Evolutionary conservation across 1,140 invertebrate species (phyloP).

Genomic region (Ceratina japonica): DNA sequence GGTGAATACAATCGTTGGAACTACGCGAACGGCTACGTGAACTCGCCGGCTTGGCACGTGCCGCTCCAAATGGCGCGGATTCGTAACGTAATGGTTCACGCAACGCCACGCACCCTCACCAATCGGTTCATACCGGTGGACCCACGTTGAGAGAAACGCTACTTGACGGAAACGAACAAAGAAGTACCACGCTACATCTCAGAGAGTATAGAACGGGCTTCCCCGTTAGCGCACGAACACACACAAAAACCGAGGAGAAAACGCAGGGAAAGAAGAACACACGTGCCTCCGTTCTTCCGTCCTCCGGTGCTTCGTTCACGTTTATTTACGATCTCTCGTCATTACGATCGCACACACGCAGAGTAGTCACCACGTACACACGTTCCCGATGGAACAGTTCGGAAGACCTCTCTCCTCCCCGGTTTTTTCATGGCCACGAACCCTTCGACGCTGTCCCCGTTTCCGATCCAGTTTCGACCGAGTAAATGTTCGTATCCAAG

Average conservation of each 20-base stretch:
- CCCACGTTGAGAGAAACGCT: constrained; percentile 58
- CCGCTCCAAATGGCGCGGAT: constrained; percentile 77
- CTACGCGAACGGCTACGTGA: constrained; percentile 79
- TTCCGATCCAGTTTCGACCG: too few species aligned
- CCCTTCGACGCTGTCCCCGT: too few species aligned
- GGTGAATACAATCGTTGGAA: constrained; percentile 78
- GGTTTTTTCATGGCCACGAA: too few species aligned
- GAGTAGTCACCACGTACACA: too few species aligned
- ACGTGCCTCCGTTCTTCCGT: constrained; percentile 8
- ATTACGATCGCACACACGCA: too few species aligned
- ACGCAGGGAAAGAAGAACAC: constrained; percentile 9
- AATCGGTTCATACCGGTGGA: constrained; percentile 78
- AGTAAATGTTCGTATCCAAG: too few species aligned
- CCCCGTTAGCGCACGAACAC: constrained; percentile 24
- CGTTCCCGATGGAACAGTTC: too few species aligned
- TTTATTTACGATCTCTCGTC: background rate
- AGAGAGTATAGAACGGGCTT: constrained; percentile 8
- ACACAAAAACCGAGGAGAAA: background rate
- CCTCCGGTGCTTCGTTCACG: constrained; percentile 21
- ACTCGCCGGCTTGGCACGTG: constrained; percentile 79
- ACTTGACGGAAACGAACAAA: constrained; percentile 40
- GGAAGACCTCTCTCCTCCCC: too few species aligned
- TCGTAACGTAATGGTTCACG: constrained; percentile 80
- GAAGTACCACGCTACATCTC: constrained; percentile 62
- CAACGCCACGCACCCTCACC: constrained; percentile 78